Conservation (phyloP, 2,113 vertebrate species). For the Ibidorhyncha struthersii region DNA sequence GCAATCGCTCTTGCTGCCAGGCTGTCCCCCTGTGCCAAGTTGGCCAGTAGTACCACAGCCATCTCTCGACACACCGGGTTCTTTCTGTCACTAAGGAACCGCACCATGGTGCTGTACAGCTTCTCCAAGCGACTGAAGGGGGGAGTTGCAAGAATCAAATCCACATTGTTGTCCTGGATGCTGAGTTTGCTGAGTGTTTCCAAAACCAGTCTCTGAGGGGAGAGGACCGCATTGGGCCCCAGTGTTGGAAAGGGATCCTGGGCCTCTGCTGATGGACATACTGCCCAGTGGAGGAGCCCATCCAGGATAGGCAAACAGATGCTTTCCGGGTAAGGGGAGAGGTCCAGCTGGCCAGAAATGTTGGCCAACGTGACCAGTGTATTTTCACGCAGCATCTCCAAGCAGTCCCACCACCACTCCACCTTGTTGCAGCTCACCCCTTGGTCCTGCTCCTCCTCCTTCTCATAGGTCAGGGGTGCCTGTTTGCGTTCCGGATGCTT, state of each 20-base stretch:
- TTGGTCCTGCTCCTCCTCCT: conserved; percentile 95
- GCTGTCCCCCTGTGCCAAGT: conserved; percentile 97
- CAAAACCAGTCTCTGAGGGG: conserved; percentile 98
- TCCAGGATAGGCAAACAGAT: conserved; percentile 97
- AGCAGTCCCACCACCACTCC: conserved; percentile 99
- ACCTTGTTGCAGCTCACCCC: conserved; percentile 91
- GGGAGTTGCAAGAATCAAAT: conserved; percentile 96
- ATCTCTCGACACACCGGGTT: conserved; percentile 98
- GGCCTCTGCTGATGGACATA: conserved; percentile 97
- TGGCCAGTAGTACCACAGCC: conserved; percentile 97
- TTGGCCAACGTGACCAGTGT: conserved; percentile 97
- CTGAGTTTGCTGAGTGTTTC: conserved; percentile 99
- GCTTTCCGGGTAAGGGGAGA: conserved; percentile 95
- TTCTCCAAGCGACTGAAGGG: conserved; percentile 96
- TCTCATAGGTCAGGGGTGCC: conserved; percentile 95
- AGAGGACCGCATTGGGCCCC: conserved; percentile 92
- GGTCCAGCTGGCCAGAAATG: conserved; percentile 97
- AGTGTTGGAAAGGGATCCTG: conserved; percentile 97
- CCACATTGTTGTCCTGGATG: conserved; percentile 99
- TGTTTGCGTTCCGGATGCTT: conserved; percentile 96
- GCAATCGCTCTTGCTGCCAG: conserved; percentile 95
- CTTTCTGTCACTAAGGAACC: conserved; percentile 96
- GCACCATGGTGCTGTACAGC: conserved; percentile 95
- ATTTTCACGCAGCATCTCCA: conserved; percentile 96
- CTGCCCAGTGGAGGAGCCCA: conserved; percentile 97